These are phyloP conservation scores for Chromoteleia sp. DNA, from an alignment of 2,888 invertebrate species.

Conservation along the genomic window DNA sequence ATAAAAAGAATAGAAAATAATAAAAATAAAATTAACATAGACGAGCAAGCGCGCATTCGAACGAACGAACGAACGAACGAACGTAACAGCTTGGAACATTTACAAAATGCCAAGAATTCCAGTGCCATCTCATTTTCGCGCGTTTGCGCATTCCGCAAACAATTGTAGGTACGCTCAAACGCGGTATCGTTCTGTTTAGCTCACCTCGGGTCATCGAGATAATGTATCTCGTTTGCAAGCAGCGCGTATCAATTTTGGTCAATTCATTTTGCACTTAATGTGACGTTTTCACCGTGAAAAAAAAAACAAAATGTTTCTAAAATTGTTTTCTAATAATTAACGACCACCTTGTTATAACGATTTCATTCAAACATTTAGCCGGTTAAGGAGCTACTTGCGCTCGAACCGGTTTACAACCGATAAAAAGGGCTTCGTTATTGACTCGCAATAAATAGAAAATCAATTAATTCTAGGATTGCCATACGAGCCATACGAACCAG, in stretches of 20 bases:
- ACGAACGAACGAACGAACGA: constrained; percentile 21
- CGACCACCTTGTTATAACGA: too few relatives aligned
- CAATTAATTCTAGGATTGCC: constrained; percentile 86
- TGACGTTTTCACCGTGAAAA: too few relatives aligned
- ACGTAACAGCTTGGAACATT: constrained; percentile 66
- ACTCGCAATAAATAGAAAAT: constrained; percentile 37
- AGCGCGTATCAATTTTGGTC: constrained; percentile 51
- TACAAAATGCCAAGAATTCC: constrained; percentile 69
- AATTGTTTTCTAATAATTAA: too few relatives aligned
- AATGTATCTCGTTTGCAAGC: constrained; percentile 37
- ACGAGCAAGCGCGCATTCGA: constrained; percentile 7
- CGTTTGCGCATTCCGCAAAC: constrained; percentile 65
- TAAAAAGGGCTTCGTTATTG: constrained; percentile 1
- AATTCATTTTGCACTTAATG: too few relatives aligned
- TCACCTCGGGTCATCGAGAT: constrained; percentile 18
- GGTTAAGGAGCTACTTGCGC: constrained; percentile 29
- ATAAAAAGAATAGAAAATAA: constrained; percentile 1
- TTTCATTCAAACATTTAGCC: constrained; percentile 11
- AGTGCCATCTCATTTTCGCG: constrained; percentile 59
- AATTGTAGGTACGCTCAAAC: constrained; percentile 56
- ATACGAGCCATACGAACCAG: constrained; percentile 91
- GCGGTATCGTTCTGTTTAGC: constrained; percentile 35
- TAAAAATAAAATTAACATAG: too few relatives aligned
- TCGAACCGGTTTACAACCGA: constrained; percentile 10
- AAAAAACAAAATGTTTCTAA: too few relatives aligned